Conservation (phyloP, 2,888 invertebrate genomes). For the Conops quadrifasciatus region DNA sequence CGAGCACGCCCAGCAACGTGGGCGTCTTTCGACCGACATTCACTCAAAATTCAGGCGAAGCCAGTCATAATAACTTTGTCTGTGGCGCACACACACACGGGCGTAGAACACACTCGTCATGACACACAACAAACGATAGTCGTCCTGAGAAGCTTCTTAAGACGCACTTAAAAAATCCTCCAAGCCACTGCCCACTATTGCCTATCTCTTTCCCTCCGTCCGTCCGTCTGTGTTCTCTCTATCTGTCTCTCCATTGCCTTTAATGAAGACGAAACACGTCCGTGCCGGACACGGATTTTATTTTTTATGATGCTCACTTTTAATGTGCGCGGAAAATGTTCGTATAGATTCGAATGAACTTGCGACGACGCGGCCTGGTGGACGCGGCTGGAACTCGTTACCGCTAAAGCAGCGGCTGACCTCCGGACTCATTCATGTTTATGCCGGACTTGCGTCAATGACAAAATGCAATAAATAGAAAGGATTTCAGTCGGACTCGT, state of each 20-base stretch:
- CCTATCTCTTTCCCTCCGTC: too few relatives aligned
- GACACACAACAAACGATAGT: slow-evolving; percentile 20
- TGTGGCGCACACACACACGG: neutral
- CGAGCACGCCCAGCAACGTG: slow-evolving; percentile 13
- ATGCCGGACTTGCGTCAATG: neutral
- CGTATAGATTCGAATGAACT: neutral
- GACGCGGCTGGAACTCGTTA: neutral
- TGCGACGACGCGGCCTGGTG: neutral
- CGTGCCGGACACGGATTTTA: neutral
- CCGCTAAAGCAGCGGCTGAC: neutral
- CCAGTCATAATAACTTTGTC: slow-evolving; percentile 21
- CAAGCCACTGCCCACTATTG: neutral
- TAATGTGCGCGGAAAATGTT: neutral
- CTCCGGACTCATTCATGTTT: neutral
- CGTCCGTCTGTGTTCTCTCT: too few relatives aligned
- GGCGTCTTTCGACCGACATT: slow-evolving; percentile 15
- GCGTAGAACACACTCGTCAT: neutral
- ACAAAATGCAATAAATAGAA: slow-evolving; percentile 14
- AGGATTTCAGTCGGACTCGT: slow-evolving; percentile 11
- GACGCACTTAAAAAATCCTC: slow-evolving; percentile 7
- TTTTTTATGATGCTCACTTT: slow-evolving; percentile 26
- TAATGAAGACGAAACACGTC: neutral
- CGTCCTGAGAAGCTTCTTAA: slow-evolving; percentile 25
- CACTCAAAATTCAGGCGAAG: slow-evolving; percentile 13
- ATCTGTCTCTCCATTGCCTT: neutral